A percentile compares a stretch with the other conserved stretches of the same genome.
Evolutionary conservation across 2,797 vertebrate genomes (phyloP).

Genomic region (Paedocypris micromegethes): DNA sequence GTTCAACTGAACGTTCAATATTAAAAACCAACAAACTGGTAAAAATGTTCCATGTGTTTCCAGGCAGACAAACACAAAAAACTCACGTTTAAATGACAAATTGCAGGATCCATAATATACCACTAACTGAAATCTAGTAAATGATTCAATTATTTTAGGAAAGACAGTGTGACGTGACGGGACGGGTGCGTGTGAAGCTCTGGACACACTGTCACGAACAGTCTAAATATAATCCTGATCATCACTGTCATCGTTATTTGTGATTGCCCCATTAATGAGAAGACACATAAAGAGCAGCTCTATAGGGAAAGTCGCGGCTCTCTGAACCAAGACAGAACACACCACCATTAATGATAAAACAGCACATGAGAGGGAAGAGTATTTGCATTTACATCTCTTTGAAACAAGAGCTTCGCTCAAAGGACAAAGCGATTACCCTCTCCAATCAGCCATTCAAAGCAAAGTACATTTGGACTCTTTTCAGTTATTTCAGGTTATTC

Average conservation of each 20-base stretch:
- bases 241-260: conserved; percentile 5
- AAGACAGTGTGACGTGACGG: too few relatives aligned
- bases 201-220: too few relatives aligned
- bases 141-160: too few relatives aligned
- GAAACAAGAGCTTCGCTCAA: conserved; percentile 33
- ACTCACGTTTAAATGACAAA: too few relatives aligned
- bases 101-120: too few relatives aligned
- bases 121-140: too few relatives aligned
- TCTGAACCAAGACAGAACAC: conserved; percentile 24
- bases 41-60: too few relatives aligned
- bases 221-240: neutral
- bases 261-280: conserved; percentile 9
- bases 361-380: conserved; percentile 29
- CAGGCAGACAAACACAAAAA: too few relatives aligned
- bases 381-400: conserved; percentile 39
- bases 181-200: too few relatives aligned
- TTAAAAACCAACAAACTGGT: too few relatives aligned
- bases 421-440: conserved; percentile 32
- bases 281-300: conserved; percentile 13
- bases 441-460: conserved; percentile 30
- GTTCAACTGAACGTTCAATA: too few relatives aligned
- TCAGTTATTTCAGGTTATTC: conserved; percentile 5
- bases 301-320: conserved; percentile 8
- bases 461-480: conserved; percentile 18
- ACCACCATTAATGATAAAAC: conserved; percentile 21